Evolutionary conservation across 2,113 vertebrate genomes (phyloP), one percentile per base, ranked within the genome.

Genomic region (Dascyllus trimaculatus): DNA sequence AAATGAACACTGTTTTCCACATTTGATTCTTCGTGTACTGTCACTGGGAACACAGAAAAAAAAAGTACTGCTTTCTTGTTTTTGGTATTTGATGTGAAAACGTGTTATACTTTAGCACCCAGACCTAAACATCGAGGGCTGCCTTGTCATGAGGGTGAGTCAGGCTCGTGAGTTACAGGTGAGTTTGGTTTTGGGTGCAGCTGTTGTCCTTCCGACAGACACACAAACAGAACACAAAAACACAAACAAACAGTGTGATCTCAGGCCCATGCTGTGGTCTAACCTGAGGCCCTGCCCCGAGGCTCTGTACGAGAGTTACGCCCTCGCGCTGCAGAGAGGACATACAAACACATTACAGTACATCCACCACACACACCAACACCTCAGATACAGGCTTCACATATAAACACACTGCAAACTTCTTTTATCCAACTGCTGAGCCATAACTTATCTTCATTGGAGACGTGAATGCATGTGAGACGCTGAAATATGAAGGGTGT

Each of bases 251-350:
- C 62, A 59, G n/a, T 15, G 32, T 1, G 15, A 38, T 56, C 51
- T 70, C 73, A 81, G 58, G 73, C 75, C 45, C 91, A 93, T 90
- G 89, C 89, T 80, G 79, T 21, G 72, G 68, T 91, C 91, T 93
- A 86, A 94, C 93, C 94, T 94, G 93, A 88, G 80, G 87, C 87
- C 79, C 89, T 86, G 87, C 86, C 87, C 85, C 85, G 87, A 74
- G 85, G 87, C 78, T 86, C 89, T 75, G 66, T 18, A 72, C 78
- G 75, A 82, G 82, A 76, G 86, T 73, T 83, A 80, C 87, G 88
- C 78, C 92, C 92, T 71, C 86, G 85, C 76, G 80, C 91, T 93
- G 92, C 83, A 82, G 75, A 88, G 85, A 92, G 62, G 87, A 92
- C 76, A 92, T 79, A 87, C 40, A 83, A 35, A 73, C 7, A 75